Evolutionary conservation across 2,888 invertebrate genomes (phyloP), one percentile per base, ranked within the genome.

Genomic region (Acanthopleura granulata): DNA sequence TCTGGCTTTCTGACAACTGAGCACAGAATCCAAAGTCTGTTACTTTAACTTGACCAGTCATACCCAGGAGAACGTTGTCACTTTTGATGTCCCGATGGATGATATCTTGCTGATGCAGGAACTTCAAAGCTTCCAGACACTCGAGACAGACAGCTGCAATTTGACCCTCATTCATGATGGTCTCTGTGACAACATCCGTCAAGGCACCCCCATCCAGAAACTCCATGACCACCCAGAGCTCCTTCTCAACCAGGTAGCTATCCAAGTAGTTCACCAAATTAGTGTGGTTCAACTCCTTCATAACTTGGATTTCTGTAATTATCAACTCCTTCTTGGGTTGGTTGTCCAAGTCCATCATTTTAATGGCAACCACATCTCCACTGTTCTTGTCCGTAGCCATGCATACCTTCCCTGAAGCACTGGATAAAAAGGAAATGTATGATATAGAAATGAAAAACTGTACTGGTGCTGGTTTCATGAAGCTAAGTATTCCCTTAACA

Each of bases 181-280:
- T 98, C 91, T 98, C 98, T 0, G 97, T 97, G 57, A 98, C 98
- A 0, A 99, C 98, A 88, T 98, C 98, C 0, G 99, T 99, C 71
- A 99, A 92, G 14, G 98, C 96, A 0, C 99, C 99, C 11, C 98
- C 90, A 78, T 89, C 89, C 77, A 99, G 92, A 75, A 97, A 93
- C 90, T 98, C 98, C 97, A 98, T 97, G 0, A 97, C 94, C 0
- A 97, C 98, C 98, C 98, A 99, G 11, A 99, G 92, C 89, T 97
- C 96, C 75, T 96, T 95, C 79, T 94, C 94, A 71, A 96, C 95
- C 70, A 97, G 93, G 92, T 96, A 97, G 16, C 96, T 95, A 86
- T 97, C 97, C 12, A 97, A 92, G 91, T 97, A 99, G 91, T 99
- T 99, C 0, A 99, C 98, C 83, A 98, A 92, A 91, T 98, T 98